These are phyloP conservation scores for Neosilurus mollespiculum DNA, from an alignment of 2,797 vertebrate genomes.

Conservation along the genomic window DNA sequence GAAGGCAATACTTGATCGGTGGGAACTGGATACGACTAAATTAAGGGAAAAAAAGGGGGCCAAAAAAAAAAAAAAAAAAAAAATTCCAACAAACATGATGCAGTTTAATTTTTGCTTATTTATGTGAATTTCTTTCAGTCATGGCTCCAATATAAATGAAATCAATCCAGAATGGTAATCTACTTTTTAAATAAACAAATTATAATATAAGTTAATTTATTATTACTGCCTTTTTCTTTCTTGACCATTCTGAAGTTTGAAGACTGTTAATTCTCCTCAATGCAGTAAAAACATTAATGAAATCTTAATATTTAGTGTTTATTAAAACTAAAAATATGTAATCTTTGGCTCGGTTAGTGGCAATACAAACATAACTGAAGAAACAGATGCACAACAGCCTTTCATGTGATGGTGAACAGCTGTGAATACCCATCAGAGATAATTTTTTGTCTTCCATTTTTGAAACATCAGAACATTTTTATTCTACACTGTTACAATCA, in stretches of 20 bases:
- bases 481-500: neutral
- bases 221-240: neutral
- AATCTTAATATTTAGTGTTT: neutral
- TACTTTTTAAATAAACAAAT: neutral
- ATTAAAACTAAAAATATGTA: neutral
- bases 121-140: neutral
- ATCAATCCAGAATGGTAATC: neutral
- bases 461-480: neutral
- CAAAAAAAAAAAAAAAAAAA: too few relatives aligned
- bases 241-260: neutral
- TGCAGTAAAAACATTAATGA: neutral
- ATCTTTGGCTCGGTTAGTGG: neutral
- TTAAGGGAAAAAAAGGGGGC: too few relatives aligned
- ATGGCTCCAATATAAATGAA: too few relatives aligned
- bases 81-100: neutral
- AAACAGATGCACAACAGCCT: neutral
- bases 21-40: too few relatives aligned
- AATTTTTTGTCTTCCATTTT: neutral
- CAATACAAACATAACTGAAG: neutral
- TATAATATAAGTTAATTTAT: neutral
- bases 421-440: neutral
- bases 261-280: neutral
- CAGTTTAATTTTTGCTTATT: neutral
- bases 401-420: neutral
- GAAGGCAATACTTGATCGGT: too few relatives aligned